phyloP scores from a whole-genome alignment of 1,140 invertebrate genomes.

The Sitodiplosis mosellana region DNA sequence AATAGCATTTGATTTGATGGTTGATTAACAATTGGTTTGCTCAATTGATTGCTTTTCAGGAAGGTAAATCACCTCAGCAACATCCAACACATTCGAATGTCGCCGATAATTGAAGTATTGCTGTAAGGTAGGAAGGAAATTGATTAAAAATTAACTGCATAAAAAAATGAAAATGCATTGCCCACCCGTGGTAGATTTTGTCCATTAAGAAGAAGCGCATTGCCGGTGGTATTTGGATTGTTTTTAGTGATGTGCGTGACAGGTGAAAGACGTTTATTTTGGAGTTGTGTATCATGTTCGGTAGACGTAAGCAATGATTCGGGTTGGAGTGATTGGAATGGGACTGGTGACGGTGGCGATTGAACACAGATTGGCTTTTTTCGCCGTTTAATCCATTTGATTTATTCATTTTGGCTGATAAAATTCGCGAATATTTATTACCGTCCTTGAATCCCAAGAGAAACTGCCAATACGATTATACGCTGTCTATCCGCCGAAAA shows the following conservation, averaged over 20 bases:
- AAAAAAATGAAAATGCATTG: no score
- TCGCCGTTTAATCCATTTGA: background rate
- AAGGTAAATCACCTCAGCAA: background rate
- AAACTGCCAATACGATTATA: no score
- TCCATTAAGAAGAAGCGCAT: no score
- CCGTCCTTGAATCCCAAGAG: constrained; percentile 1
- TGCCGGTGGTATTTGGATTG: no score
- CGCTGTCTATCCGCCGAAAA: no score
- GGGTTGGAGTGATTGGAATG: constrained; percentile 14
- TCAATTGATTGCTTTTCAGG: background rate
- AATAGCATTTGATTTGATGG: background rate
- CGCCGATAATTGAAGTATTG: no score
- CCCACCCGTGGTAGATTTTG: no score
- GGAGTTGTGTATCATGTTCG: no score
- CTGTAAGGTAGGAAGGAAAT: no score
- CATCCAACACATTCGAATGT: no score
- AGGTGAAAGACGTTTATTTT: background rate
- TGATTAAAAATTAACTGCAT: no score
- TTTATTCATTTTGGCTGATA: constrained; percentile 3
- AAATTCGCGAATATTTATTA: background rate
- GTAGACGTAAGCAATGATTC: constrained; percentile 1
- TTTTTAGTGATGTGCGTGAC: background rate
- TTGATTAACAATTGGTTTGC: background rate
- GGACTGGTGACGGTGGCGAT: constrained; percentile 9
- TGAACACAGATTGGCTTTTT: background rate